Base-by-base conservation (phyloP, 1,140 invertebrate species). In the Cyclargus thomasi region DNA sequence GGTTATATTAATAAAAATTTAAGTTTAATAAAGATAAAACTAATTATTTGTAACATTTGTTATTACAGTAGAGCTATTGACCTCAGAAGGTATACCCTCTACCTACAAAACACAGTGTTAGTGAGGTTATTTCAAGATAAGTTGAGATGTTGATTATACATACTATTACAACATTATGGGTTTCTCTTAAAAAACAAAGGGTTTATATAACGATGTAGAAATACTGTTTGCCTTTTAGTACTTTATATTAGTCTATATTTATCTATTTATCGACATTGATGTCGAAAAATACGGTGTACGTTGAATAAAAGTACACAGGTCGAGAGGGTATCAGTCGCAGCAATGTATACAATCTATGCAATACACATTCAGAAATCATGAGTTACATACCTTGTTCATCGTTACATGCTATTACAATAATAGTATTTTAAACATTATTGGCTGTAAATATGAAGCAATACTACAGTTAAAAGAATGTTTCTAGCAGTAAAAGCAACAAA, bases 261-360 rank as follows among this genome's bases (percentile, higher is more conserved):
- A 47, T 47, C 11, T 47, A 47, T 47, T 47, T 47, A 47, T 47
- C 11, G 14, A 47, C 39, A 47, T 47, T 16, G 3, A 47, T 14
- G 39, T 47, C 39, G 39, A 8, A 47, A 47, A 47, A 47, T 11
- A 47, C 39, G 8, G 39, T 47, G 39, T 47, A 16, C 39, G 14
- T 47, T 47, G 14, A 47, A 62, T 53, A 68, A 70, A 67, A 53
- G 35, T 68, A 36, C 64, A 68, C 62, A 68, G 69, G 71, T 68
- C 64, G 65, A 73, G 70, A 67, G 71, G 66, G 64, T 71, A 71
- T 72, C 71, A 29, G 65, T 68, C 23, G 55, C 65, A 70, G 53
- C 63, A 63, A 68, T 68, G 66, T 73, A 73, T 17, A 70, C 65
- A 72, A 70, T 70, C 47, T 68, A 59, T 70, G 39, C 39, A 47